A percentile compares a stretch with the other conserved stretches of the same genome.
Conservation (phyloP, 2,113 vertebrate species). For the Eudyptes chrysolophus region DNA sequence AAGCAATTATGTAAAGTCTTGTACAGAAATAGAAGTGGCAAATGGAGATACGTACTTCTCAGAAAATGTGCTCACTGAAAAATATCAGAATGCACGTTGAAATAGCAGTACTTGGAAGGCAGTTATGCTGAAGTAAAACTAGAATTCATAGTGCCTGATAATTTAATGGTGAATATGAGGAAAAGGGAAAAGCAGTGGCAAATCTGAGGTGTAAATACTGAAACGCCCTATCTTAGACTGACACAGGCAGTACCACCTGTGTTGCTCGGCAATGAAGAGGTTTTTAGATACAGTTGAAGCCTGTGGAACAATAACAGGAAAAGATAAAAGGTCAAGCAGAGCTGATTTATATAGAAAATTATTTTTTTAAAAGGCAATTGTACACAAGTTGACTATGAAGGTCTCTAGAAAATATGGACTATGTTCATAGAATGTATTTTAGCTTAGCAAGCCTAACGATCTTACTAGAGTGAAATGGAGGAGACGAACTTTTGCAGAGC, state of each 20-base stretch:
- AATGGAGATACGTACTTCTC: background rate
- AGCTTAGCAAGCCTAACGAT: background rate
- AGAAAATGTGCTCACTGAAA: background rate
- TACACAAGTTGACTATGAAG: background rate
- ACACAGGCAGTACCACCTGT: background rate
- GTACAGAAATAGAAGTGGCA: background rate
- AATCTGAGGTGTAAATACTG: background rate
- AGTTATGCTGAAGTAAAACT: background rate
- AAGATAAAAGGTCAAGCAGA: background rate
- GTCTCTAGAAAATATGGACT: background rate
- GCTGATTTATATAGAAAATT: background rate
- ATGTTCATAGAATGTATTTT: background rate
- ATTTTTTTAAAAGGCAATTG: background rate
- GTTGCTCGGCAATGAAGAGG: background rate
- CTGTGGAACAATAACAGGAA: background rate
- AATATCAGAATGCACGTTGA: background rate
- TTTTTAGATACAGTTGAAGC: background rate
- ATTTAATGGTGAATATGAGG: background rate
- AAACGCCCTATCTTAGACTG: background rate
- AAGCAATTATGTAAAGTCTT: background rate
- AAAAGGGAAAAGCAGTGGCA: background rate
- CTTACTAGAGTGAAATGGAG: background rate
- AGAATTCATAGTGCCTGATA: background rate
- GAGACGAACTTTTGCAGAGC: background rate
- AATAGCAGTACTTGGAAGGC: background rate